Base-by-base conservation (phyloP, 2,113 vertebrate species). In the Odobenus rosmarus region DNA sequence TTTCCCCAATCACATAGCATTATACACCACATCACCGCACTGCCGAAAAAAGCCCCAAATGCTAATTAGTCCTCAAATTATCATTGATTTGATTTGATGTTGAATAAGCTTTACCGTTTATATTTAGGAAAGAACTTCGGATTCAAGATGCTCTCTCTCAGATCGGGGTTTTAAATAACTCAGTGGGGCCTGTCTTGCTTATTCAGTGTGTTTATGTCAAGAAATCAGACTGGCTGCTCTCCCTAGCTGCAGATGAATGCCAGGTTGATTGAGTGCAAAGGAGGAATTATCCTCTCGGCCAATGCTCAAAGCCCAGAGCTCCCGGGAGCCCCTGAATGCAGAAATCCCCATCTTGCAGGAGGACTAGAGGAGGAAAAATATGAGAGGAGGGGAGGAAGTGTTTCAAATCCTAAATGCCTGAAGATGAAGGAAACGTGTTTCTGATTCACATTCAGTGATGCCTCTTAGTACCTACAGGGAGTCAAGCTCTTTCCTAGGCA, bases 51-150 rank as follows among this genome's bases (percentile, higher is more conserved):
- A 98, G 97, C 91, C 98, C 98, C 97, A 98, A 98, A 99, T 98
- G 98, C 98, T 99, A 99, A 99, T 99, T 99, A 99, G 98, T 98
- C 98, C 98, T 98, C 98, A 98, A 99, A 99, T 99, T 99, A 99
- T 99, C 99, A 98, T 97, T 99, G 99, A 99, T 99, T 99, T 99
- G 98, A 99, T 99, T 99, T 99, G 98, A 98, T 98, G 98, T 98
- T 98, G 99, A 99, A 98, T 98, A 99, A 99, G 98, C 98, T 98
- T 99, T 99, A 98, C 98, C 98, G 53, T 98, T 98, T 98, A 98
- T 99, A 98, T 98, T 98, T 99, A 98, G 46, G 97, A 97, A 89
- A 97, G 97, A 98, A 97, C 98, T 98, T 98, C 93, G 90, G 97
- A 98, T 96, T 97, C 96, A 98, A 98, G 98, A 98, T 97, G 97